Percentiles rank a stretch among this genome's conserved stretches.
phyloP scores from a whole-genome alignment of 2,888 invertebrate genomes.

The Trachelus troglodyta region DNA sequence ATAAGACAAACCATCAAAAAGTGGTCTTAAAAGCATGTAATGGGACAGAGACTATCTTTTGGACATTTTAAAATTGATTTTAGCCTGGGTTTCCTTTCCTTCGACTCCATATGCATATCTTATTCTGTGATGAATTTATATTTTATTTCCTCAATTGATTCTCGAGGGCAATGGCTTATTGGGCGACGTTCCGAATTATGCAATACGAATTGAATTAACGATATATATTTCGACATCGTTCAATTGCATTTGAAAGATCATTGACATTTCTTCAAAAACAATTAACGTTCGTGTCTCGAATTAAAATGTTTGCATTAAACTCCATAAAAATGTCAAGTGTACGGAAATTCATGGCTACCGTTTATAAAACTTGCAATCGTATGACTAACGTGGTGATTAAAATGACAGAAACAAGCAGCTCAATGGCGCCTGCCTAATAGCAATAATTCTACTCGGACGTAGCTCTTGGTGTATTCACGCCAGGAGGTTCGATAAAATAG shows the following conservation, averaged over 20 bases:
- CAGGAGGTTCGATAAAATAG: no score
- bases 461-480: neutral
- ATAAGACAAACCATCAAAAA: no score
- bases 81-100: neutral
- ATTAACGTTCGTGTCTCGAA: neutral
- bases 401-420: neutral
- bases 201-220: neutral
- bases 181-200: neutral
- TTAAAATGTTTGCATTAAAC: neutral
- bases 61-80: no score
- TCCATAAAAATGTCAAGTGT: neutral
- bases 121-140: neutral
- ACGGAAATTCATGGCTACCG: neutral
- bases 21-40: no score
- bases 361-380: neutral
- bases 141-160: neutral
- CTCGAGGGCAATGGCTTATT: neutral
- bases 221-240: neutral
- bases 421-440: neutral
- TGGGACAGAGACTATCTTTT: no score
- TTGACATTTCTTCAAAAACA: neutral
- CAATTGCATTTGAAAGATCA: neutral
- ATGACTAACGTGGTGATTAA: neutral
- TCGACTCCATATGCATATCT: neutral
- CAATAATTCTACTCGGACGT: neutral